These are phyloP conservation scores for Macrotis lagotis DNA, from an alignment of 2,113 vertebrate genomes.

Conservation along the genomic window DNA sequence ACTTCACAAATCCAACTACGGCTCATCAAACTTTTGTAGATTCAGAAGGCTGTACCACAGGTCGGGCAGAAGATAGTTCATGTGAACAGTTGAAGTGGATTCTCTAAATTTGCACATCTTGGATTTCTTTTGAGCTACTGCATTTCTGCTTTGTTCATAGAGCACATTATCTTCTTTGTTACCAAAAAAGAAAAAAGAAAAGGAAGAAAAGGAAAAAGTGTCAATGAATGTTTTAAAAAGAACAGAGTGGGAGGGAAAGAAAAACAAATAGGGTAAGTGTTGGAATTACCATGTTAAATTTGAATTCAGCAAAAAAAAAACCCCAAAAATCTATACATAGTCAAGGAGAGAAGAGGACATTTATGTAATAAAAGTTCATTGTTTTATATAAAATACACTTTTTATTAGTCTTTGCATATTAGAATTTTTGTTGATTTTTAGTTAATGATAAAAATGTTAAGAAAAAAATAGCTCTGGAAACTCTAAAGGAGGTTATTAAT, in stretches of 20 bases:
- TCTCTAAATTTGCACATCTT: too few species aligned
- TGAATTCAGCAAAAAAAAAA: background rate
- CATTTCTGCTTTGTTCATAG: too few species aligned
- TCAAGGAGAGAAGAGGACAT: background rate
- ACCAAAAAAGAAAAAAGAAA: too few species aligned
- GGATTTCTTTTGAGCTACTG: too few species aligned
- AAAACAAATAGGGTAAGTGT: background rate
- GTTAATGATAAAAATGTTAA: background rate
- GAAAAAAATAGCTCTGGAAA: background rate
- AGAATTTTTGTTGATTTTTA: background rate
- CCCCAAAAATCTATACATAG: background rate
- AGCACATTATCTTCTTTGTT: too few species aligned
- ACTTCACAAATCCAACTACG: too few species aligned
- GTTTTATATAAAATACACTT: background rate
- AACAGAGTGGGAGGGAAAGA: background rate
- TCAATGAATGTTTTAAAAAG: background rate
- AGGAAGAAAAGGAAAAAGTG: background rate
- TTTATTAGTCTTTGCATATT: background rate
- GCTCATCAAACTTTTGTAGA: too few species aligned
- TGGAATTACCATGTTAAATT: background rate
- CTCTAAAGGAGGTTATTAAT: background rate
- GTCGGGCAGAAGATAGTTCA: too few species aligned
- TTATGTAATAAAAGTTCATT: background rate
- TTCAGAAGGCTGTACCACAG: too few species aligned
- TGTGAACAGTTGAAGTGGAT: too few species aligned